A percentile compares a stretch with the other conserved stretches of the same genome.
phyloP scores from a whole-genome alignment of 2,113 vertebrate genomes.

The Chitala chitala region DNA sequence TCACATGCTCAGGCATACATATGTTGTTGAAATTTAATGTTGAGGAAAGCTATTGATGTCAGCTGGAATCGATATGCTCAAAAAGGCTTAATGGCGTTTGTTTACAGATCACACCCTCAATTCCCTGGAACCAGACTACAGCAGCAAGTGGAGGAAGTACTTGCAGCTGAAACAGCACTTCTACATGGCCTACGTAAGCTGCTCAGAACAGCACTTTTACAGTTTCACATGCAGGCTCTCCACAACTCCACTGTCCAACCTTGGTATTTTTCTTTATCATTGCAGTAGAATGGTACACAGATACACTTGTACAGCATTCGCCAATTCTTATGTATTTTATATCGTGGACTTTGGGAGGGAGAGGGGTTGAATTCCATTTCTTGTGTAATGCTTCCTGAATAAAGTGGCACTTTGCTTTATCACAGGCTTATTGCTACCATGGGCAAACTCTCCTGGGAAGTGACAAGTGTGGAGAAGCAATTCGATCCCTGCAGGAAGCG shows the following conservation, averaged over 20 bases:
- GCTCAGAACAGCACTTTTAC: no score
- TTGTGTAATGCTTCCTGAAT: neutral
- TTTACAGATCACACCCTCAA: constrained; percentile 83
- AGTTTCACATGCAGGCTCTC: no score
- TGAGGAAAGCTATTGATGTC: no score
- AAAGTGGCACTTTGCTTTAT: constrained; percentile 17
- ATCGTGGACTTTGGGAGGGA: no score
- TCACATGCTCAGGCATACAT: no score
- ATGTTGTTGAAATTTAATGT: no score
- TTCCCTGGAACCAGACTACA: constrained; percentile 84
- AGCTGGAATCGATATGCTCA: no score
- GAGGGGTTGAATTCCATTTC: no score
- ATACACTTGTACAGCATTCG: no score
- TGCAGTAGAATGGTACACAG: no score
- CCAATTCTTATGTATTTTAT: no score
- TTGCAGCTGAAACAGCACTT: constrained; percentile 90
- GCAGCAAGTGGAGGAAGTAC: constrained; percentile 94
- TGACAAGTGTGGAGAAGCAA: constrained; percentile 97
- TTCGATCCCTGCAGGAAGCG: constrained; percentile 89
- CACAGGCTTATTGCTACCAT: constrained; percentile 87
- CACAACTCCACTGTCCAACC: neutral
- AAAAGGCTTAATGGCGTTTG: neutral
- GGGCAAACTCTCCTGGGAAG: constrained; percentile 84
- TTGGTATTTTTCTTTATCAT: no score
- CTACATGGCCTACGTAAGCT: constrained; percentile 95